These are phyloP conservation scores for Sesia apiformis DNA, from an alignment of 2,888 invertebrate species.

Conservation along the genomic window DNA sequence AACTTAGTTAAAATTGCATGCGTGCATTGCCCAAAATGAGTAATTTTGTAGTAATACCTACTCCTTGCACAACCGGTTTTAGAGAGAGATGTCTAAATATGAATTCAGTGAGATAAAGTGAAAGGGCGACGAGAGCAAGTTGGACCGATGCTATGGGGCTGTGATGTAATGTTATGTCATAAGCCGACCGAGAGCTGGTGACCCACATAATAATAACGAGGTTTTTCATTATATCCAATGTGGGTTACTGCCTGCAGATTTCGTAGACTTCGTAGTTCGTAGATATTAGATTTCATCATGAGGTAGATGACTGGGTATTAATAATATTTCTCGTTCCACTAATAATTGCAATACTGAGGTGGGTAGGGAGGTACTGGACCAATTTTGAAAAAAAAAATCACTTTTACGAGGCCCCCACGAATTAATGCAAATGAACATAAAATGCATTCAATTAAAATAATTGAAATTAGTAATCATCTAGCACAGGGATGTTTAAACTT, in stretches of 20 bases:
- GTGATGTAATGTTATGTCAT: constrained; percentile 7
- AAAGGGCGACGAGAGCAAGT: neutral
- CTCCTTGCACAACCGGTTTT: constrained; percentile 6
- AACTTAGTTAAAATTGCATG: neutral
- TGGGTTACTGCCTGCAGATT: neutral
- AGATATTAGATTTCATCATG: no score
- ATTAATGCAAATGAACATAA: no score
- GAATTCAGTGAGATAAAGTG: neutral
- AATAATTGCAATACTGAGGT: no score
- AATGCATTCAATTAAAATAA: no score
- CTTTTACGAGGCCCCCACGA: no score
- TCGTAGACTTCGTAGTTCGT: neutral
- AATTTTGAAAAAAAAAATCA: no score
- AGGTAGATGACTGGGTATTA: no score
- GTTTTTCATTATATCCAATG: neutral
- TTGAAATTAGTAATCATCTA: no score
- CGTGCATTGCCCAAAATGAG: constrained; percentile 1
- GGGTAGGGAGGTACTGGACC: no score
- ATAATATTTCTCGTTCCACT: no score
- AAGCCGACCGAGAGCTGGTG: constrained; percentile 6
- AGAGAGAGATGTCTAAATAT: neutral
- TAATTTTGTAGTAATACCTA: constrained; percentile 4
- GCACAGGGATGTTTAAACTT: no score
- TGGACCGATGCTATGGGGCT: neutral
- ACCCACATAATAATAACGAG: constrained; percentile 3